Evolutionary conservation across 2,888 invertebrate genomes (phyloP), one percentile per base, ranked within the genome.

Genomic region (Pollenia angustigena): DNA sequence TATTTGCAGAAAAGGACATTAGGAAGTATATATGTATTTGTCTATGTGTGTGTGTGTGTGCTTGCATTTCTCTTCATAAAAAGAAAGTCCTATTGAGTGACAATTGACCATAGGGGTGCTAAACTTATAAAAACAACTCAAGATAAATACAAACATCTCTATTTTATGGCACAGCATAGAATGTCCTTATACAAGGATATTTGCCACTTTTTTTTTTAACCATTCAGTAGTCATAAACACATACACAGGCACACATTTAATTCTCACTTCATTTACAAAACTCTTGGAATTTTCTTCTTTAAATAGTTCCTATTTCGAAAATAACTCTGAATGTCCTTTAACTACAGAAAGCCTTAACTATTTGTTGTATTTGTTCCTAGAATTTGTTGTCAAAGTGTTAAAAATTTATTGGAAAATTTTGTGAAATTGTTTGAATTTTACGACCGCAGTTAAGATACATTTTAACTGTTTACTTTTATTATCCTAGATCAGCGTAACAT

Each of bases 351-450:
- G 46, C 1, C 44, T 64, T 18, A 10, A 6, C 8, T 58, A 16
- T 6, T 68, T 68, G 40, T 40, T 76, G 18, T 7, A 62, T 74
- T 71, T 60, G 23, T 86, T 86, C 86, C 14, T 46, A 58, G 86
- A 86, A 86, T 32, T 54, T 60, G 42, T 80, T 76, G 86, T 87
- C 83, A 80, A 87, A 83, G 86, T 83, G 80, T 87, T 75, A 60
- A 76, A 80, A 52, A 74, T 1, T 4, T 6, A n/a, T 14, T 56
- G 4, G 1, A 23, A 54, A 40, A 62, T 11, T 72, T 64, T 52
- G 32, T 72, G 12, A 72, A 62, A 64, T 80, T 40, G 32, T 52
- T 50, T 40, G 23, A 23, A 12, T 64, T 85, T 85, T 85, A 82
- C 75, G 82, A 46, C 56, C 23, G 54, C 14, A 44, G 56, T 81